Percentiles rank a stretch among this genome's conserved stretches.
Evolutionary conservation across 2,113 vertebrate species (phyloP).

Genomic region (Struthidea cinerea): DNA sequence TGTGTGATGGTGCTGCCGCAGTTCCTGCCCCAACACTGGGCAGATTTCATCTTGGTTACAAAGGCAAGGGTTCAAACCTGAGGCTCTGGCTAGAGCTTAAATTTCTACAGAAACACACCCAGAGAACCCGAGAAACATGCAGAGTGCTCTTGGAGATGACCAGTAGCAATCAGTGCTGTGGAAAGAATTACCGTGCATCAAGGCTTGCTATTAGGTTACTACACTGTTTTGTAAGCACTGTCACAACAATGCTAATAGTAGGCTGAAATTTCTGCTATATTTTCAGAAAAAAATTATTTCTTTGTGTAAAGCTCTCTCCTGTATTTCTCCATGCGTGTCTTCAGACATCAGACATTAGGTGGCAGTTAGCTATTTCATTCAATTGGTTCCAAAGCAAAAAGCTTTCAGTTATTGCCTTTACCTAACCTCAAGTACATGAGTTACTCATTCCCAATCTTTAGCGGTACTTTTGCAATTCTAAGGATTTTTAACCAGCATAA

Average conservation of each 20-base stretch:
- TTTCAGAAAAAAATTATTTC: neutral
- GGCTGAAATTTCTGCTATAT: neutral
- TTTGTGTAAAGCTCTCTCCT: neutral
- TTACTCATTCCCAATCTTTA: neutral
- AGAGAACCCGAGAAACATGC: rapidly evolving
- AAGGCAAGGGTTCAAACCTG: neutral
- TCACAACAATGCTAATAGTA: neutral
- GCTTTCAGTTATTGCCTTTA: neutral
- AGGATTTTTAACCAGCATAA: neutral
- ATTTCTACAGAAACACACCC: neutral
- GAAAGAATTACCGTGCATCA: neutral
- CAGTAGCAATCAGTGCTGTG: neutral
- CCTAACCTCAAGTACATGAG: neutral
- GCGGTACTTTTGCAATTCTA: neutral
- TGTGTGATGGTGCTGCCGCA: neutral
- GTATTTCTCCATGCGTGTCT: neutral
- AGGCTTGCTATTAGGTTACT: neutral
- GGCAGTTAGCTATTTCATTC: neutral
- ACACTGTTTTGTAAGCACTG: neutral
- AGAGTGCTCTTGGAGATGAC: neutral
- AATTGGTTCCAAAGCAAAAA: neutral
- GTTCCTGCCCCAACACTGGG: neutral
- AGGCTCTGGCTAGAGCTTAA: neutral
- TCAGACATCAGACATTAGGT: neutral
- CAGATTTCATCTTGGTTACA: neutral